Conservation (phyloP, 2,797 vertebrate genomes). For the Rhyacichthys aspro region DNA sequence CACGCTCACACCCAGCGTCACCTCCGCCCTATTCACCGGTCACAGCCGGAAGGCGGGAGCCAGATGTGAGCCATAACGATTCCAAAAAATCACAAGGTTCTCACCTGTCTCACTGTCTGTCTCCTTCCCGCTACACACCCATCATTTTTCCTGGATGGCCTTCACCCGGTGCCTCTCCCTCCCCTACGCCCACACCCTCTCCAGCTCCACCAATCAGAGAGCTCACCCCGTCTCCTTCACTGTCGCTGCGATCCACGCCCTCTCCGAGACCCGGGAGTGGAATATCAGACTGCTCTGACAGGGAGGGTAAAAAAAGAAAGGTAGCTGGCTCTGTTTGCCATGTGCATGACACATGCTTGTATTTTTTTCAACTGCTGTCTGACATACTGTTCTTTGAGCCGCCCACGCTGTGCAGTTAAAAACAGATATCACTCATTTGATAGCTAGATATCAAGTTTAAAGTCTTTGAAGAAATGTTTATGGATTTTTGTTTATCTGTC, state of each 20-base stretch:
- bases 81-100: conserved; percentile 16
- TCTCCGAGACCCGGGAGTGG: conserved; percentile 82
- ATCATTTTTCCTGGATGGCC: conserved; percentile 61
- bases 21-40: conserved; percentile 10
- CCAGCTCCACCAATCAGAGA: conserved; percentile 63
- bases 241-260: conserved; percentile 76
- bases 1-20: conserved; percentile 11
- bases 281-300: conserved; percentile 82
- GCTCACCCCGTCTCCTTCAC: conserved; percentile 75
- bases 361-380: conserved; percentile 38
- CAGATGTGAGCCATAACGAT: conserved; percentile 12
- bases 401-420: conserved; percentile 20
- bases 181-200: conserved; percentile 67
- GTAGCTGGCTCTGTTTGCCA: conserved; percentile 79
- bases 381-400: conserved; percentile 30
- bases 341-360: conserved; percentile 48
- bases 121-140: conserved; percentile 65
- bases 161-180: conserved; percentile 51
- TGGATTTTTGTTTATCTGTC: conserved; percentile 15
- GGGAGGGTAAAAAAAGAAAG: conserved; percentile 88
- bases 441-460: conserved; percentile 31
- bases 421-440: conserved; percentile 29
- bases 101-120: conserved; percentile 42
- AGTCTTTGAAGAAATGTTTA: conserved; percentile 16
- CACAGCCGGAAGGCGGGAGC: conserved; percentile 6